Evolutionary conservation across 2,113 vertebrate genomes (phyloP).

Genomic region (Pseudorectes ferrugineus): DNA sequence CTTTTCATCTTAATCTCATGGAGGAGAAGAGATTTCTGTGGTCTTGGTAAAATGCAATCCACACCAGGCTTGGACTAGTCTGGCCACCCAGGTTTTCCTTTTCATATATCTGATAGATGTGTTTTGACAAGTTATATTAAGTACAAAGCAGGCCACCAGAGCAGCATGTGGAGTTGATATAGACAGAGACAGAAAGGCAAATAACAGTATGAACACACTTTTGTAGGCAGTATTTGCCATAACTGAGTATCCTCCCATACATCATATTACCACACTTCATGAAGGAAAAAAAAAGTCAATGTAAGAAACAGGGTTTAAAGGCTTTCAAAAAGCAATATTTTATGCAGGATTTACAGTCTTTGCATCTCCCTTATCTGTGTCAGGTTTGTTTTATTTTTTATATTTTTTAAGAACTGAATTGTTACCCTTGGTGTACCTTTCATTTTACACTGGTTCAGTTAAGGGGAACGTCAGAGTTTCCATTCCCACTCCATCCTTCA

Average conservation of each 20-base stretch:
- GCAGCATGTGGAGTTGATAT: slow-evolving; percentile 79
- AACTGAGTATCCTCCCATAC: slow-evolving; percentile 22
- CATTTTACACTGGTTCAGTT: background rate
- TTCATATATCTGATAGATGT: slow-evolving; percentile 76
- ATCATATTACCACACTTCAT: slow-evolving; percentile 42
- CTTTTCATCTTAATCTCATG: slow-evolving; percentile 57
- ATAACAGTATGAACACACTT: slow-evolving; percentile 62
- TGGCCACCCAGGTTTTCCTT: slow-evolving; percentile 77
- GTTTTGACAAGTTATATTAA: slow-evolving; percentile 85
- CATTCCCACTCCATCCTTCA: background rate
- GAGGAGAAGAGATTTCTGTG: slow-evolving; percentile 43
- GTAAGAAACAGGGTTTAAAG: background rate
- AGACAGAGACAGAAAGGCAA: slow-evolving; percentile 71
- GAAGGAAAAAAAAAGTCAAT: background rate
- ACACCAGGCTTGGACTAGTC: slow-evolving; percentile 55
- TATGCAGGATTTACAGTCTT: slow-evolving; percentile 17
- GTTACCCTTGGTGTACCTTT: background rate
- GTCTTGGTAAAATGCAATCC: slow-evolving; percentile 62
- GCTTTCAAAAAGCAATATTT: background rate
- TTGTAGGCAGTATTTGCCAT: slow-evolving; percentile 58
- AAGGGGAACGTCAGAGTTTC: background rate
- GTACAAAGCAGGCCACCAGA: slow-evolving; percentile 77
- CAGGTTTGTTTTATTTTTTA: background rate
- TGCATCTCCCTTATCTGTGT: background rate
- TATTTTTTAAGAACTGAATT: background rate